A percentile compares a stretch with the other conserved stretches of the same genome.
phyloP scores from a whole-genome alignment of 2,113 vertebrate genomes.

The Megalops atlanticus region DNA sequence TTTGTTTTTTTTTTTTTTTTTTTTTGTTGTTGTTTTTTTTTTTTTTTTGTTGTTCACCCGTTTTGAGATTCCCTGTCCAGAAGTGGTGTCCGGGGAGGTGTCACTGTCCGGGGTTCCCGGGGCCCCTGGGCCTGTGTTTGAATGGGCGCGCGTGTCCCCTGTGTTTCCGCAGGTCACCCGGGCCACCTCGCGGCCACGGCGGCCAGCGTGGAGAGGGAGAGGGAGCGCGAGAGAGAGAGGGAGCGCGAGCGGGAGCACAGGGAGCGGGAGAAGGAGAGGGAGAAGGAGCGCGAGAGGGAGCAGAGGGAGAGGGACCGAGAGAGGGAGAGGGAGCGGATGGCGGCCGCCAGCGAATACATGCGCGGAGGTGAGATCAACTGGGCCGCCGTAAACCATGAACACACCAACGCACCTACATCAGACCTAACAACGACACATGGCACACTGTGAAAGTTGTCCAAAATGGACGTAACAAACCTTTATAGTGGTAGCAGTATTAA shows the following conservation, averaged over 20 bases:
- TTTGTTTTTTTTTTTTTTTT: no score
- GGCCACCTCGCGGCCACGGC: slow-evolving; percentile 78
- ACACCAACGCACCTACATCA: no score
- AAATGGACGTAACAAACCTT: no score
- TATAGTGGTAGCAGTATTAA: no score
- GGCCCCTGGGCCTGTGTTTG: neutral
- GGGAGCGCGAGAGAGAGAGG: slow-evolving; percentile 67
- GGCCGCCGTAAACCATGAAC: no score
- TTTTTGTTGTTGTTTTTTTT: no score
- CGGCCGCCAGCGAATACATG: slow-evolving; percentile 62
- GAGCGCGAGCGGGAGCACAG: slow-evolving; percentile 51
- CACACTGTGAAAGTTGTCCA: no score
- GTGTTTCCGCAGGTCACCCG: slow-evolving; percentile 76
- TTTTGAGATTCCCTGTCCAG: neutral
- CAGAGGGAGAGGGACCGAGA: slow-evolving; percentile 69
- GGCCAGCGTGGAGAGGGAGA: slow-evolving; percentile 77
- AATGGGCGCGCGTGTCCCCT: slow-evolving; percentile 26
- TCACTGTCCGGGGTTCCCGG: neutral
- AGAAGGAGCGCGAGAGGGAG: slow-evolving; percentile 52
- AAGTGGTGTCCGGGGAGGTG: neutral
- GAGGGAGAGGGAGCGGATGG: slow-evolving; percentile 56
- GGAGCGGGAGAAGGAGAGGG: slow-evolving; percentile 59
- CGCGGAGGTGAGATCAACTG: slow-evolving; percentile 55
- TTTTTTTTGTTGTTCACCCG: no score
- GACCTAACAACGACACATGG: no score